Base-by-base conservation (phyloP, 2,888 invertebrate genomes). In the Cantharis rustica region DNA sequence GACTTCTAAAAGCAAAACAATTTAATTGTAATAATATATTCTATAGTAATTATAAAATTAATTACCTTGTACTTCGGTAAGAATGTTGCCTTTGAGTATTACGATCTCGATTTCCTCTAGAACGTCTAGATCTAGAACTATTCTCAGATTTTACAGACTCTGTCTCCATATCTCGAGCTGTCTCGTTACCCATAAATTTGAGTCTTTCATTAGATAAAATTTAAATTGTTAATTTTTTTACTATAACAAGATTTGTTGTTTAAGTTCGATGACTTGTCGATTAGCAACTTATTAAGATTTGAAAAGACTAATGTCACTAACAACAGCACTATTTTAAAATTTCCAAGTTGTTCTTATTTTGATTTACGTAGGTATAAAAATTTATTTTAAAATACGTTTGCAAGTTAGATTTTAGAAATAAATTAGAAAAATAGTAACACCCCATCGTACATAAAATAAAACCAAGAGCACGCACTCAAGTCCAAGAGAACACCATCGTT, bases 61-160 rank as follows among this genome's bases (percentile, higher is more conserved):
- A 23, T 15, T 63, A 93, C 93, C 93, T 91, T 82, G 92, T 92
- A 84, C 93, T 93, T 77, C 94, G 89, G 84, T 93, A 92, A 3
- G 93, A 93, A 85, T 93, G 92, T 79, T 92, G 90, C 76, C 93
- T 88, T 85, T 92, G 91, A 83, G 92, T 92, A 79, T 88, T 88
- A 78, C 90, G 87, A 78, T 88, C 88, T 72, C 90, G 85, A 83
- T 93, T 91, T 83, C 89, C 90, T 62, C 93, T 91, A 81, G 93
- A 93, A 79, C 93, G 91, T 87, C 93, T 90, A 71, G 93, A 94
- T 86, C 95, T 93, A 86, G 95, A 93, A 89, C 96, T 97, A 86
- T 96, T 92, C 89, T 97, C 97, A 74, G 97, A 97, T 87, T 96
- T 94, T 85, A 97, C 94, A 84, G 97, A 97, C 91, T 97, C 97